These are phyloP conservation scores for Psittacula derbiana DNA, from an alignment of 2,797 vertebrate genomes.

Conservation along the genomic window DNA sequence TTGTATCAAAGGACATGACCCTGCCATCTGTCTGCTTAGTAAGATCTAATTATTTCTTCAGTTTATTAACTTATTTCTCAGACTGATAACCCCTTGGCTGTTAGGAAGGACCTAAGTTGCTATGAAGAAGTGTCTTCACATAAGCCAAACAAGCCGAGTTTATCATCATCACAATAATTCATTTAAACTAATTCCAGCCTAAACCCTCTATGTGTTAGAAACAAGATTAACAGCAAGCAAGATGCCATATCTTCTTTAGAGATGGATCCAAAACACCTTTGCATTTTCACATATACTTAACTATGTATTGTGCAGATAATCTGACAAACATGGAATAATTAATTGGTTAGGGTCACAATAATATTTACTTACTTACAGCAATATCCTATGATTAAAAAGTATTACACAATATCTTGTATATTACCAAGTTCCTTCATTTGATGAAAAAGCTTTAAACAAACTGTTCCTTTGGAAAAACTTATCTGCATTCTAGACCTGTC, in stretches of 20 bases:
- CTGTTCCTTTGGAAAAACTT: not conserved
- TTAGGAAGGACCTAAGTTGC: not conserved
- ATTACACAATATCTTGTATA: not conserved
- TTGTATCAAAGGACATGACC: not conserved
- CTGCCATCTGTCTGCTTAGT: not conserved
- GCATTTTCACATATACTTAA: not conserved
- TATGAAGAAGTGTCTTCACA: not conserved
- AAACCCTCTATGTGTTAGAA: not conserved
- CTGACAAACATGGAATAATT: not conserved
- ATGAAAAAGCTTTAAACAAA: not conserved
- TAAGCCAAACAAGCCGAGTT: not conserved
- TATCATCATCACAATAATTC: not conserved
- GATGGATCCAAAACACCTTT: not conserved
- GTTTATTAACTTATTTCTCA: constrained; percentile 39
- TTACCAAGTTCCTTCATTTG: not conserved
- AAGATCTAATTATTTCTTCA: constrained; percentile 31
- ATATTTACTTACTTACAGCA: not conserved
- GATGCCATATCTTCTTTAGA: not conserved
- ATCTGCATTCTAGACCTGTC: not conserved
- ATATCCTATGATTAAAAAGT: not conserved
- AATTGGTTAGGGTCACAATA: not conserved
- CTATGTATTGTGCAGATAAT: not conserved
- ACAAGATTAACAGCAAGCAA: not conserved
- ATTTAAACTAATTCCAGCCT: not conserved
- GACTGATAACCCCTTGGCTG: not conserved